Evolutionary conservation across 2,113 vertebrate species (phyloP).

Genomic region (Dasypus novemcinctus): DNA sequence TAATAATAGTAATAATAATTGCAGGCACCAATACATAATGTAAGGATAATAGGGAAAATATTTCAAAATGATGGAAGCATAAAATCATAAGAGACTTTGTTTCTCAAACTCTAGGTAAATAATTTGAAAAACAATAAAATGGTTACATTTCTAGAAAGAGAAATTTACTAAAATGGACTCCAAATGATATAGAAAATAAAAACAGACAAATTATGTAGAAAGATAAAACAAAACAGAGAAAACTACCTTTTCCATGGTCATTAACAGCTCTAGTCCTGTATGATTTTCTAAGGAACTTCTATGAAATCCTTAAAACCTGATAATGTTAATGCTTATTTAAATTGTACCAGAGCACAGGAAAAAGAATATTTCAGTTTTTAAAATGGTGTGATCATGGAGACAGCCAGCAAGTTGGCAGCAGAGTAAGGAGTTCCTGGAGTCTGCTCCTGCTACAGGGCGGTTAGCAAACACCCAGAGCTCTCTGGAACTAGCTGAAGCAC

Average conservation of each 20-base stretch:
- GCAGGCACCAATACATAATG: not conserved
- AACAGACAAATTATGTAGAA: not conserved
- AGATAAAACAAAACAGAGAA: not conserved
- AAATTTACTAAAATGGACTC: not conserved
- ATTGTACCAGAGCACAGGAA: not conserved
- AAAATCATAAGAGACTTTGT: not conserved
- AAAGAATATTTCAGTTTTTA: not conserved
- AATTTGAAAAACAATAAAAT: not conserved
- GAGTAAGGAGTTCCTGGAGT: too few relatives aligned
- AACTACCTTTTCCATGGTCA: not conserved
- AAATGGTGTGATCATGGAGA: not conserved
- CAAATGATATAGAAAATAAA: not conserved
- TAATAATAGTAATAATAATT: too few relatives aligned
- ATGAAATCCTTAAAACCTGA: not conserved
- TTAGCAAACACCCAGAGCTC: too few relatives aligned
- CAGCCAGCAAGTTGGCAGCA: too few relatives aligned
- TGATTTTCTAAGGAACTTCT: not conserved
- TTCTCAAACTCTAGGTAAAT: not conserved
- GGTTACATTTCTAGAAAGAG: not conserved
- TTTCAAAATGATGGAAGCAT: not conserved
- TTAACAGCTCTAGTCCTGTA: not conserved
- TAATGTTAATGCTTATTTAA: not conserved
- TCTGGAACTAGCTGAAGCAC: too few relatives aligned
- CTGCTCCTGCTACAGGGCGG: too few relatives aligned
- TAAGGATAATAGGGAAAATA: not conserved